These are phyloP conservation scores for Plestiodon gilberti DNA, from an alignment of 2,113 vertebrate genomes.

Conservation along the genomic window DNA sequence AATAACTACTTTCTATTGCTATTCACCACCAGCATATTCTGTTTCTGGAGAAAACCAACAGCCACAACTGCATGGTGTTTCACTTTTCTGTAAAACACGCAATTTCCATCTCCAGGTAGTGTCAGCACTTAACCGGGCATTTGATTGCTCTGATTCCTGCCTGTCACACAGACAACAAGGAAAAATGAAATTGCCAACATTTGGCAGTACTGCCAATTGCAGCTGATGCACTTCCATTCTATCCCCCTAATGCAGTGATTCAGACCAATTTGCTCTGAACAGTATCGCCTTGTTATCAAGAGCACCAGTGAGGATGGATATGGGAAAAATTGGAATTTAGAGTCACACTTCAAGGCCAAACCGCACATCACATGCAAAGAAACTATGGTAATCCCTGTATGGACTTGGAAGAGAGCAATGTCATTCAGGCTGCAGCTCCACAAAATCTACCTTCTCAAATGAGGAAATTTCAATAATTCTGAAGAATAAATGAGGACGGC, in stretches of 20 bases:
- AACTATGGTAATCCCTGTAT: not conserved
- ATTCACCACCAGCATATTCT: constrained; percentile 1
- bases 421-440: not conserved
- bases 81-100: not conserved
- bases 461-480: constrained; percentile 36
- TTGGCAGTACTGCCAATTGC: not conserved
- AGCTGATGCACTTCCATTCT: not conserved
- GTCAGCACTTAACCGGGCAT: constrained; percentile 9
- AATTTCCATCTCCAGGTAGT: not conserved
- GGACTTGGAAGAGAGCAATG: constrained; percentile 24
- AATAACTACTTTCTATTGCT: not conserved
- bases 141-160: not conserved
- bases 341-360: constrained; percentile 19
- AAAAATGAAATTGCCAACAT: constrained; percentile 21
- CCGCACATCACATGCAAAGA: not conserved
- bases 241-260: not conserved
- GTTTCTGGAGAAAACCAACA: not conserved
- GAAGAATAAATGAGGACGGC: not conserved
- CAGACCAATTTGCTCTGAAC: constrained; percentile 14
- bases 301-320: constrained; percentile 1
- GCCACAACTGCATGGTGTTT: not conserved
- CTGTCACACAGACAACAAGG: not conserved
- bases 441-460: constrained; percentile 46
- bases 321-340: not conserved
- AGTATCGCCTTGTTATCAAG: constrained; percentile 7